Evolutionary conservation across 1,140 invertebrate genomes (phyloP).

Genomic region (Gonioctena quinquepunctata): DNA sequence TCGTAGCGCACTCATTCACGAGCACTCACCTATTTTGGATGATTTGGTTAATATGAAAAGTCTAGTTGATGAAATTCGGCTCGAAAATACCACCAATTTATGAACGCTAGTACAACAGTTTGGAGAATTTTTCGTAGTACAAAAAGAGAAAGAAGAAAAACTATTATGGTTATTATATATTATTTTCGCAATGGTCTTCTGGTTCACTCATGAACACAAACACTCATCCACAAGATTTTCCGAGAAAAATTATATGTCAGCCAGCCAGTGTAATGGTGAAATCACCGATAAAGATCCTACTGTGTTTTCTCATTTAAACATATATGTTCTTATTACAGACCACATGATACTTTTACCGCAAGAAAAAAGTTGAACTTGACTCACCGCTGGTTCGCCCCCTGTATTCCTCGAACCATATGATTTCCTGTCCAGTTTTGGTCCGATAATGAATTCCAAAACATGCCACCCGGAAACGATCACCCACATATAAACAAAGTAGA

Average conservation of each 20-base stretch:
- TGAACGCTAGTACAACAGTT: too few species aligned
- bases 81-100: too few species aligned
- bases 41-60: too few species aligned
- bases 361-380: not conserved
- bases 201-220: not conserved
- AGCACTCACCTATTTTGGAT: too few species aligned
- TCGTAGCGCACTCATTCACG: too few species aligned
- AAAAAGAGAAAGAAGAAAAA: too few species aligned
- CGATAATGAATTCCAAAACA: conserved; percentile 11
- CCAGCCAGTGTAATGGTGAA: too few species aligned
- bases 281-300: not conserved
- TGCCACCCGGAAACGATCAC: not conserved
- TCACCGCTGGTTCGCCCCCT: not conserved
- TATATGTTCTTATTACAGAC: not conserved
- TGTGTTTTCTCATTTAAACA: not conserved
- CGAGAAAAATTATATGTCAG: too few species aligned
- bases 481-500: not conserved
- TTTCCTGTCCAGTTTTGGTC: not conserved
- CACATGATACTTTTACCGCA: not conserved
- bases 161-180: too few species aligned
- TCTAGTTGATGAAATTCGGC: too few species aligned
- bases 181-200: not conserved
- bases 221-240: not conserved
- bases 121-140: too few species aligned
- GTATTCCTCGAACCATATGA: not conserved